Conservation (phyloP, 2,888 invertebrate species). For the Megaustenia siamemsis region DNA sequence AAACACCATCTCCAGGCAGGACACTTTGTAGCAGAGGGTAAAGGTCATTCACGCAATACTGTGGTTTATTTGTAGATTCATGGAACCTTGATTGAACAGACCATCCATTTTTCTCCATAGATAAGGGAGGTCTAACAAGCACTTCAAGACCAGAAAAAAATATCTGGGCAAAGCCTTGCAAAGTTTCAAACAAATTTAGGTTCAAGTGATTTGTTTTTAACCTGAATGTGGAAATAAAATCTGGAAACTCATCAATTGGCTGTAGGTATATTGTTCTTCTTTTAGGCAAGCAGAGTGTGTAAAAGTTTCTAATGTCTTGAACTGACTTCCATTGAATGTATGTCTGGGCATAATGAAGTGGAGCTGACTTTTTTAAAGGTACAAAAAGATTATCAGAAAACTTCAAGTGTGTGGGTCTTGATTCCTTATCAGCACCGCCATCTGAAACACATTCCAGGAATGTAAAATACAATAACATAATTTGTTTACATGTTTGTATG, state of each 20-base stretch:
- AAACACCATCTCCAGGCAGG: conserved; percentile 70
- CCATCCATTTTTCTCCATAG: conserved; percentile 64
- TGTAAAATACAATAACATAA: too few species aligned
- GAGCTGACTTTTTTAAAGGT: conserved; percentile 60
- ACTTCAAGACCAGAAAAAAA: conserved; percentile 73
- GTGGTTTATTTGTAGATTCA: conserved; percentile 68
- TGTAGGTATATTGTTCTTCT: conserved; percentile 72
- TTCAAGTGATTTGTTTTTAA: conserved; percentile 56
- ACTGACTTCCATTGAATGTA: conserved; percentile 72
- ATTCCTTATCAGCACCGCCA: neutral
- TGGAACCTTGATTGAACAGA: conserved; percentile 67
- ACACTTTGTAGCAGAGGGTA: conserved; percentile 63
- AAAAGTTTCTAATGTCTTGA: conserved; percentile 62
- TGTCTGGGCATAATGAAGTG: conserved; percentile 67
- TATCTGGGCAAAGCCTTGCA: conserved; percentile 69
- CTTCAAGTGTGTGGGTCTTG: neutral
- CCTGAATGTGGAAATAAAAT: conserved; percentile 67
- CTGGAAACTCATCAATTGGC: conserved; percentile 73
- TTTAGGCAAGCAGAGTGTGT: conserved; percentile 61
- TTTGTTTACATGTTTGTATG: too few species aligned
- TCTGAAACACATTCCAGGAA: neutral
- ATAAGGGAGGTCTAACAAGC: conserved; percentile 62
- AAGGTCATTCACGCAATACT: conserved; percentile 71
- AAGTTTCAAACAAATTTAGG: conserved; percentile 65
- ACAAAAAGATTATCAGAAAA: conserved; percentile 57